Evolutionary conservation across 1,140 invertebrate genomes (phyloP).

Genomic region (Heterodera schachtii): DNA sequence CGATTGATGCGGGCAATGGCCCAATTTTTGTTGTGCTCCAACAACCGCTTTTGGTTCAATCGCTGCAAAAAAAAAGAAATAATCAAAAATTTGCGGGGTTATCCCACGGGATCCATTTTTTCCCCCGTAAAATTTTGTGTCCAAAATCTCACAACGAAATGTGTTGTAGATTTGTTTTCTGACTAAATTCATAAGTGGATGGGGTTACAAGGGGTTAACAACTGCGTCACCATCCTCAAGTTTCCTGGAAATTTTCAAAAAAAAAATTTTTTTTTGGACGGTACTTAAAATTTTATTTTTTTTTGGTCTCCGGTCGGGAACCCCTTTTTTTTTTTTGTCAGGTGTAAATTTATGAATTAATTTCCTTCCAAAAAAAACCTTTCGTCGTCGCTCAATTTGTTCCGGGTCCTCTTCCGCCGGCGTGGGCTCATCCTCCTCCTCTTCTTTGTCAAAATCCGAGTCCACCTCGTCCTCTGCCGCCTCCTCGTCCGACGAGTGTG

Average conservation of each 20-base stretch:
- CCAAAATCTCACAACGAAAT: too few relatives aligned
- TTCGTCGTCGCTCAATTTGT: conserved; percentile 21
- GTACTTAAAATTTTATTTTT: too few relatives aligned
- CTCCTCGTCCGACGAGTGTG: conserved; percentile 44
- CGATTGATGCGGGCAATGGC: conserved; percentile 48
- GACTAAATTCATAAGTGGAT: too few relatives aligned
- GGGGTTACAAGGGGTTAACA: too few relatives aligned
- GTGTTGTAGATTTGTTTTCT: too few relatives aligned
- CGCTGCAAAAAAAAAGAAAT: conserved; percentile 32
- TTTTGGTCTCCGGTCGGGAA: too few relatives aligned
- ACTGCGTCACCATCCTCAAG: too few relatives aligned
- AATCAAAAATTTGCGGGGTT: conserved; percentile 6
- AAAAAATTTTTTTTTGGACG: not conserved
- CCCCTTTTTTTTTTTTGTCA: too few relatives aligned
- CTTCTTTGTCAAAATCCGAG: conserved; percentile 51
- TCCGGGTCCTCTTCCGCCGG: conserved; percentile 33
- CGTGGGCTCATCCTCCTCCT: conserved; percentile 47
- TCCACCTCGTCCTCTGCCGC: conserved; percentile 42
- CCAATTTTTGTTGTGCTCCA: conserved; percentile 53
- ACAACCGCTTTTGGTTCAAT: conserved; percentile 30
- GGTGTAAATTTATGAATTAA: not conserved
- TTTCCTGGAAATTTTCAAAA: conserved; percentile 1
- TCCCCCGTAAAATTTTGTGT: not conserved
- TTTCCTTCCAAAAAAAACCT: conserved; percentile 19
- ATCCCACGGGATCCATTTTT: not conserved